Base-by-base conservation (phyloP, 2,888 invertebrate genomes). In the Amorpha juglandis region DNA sequence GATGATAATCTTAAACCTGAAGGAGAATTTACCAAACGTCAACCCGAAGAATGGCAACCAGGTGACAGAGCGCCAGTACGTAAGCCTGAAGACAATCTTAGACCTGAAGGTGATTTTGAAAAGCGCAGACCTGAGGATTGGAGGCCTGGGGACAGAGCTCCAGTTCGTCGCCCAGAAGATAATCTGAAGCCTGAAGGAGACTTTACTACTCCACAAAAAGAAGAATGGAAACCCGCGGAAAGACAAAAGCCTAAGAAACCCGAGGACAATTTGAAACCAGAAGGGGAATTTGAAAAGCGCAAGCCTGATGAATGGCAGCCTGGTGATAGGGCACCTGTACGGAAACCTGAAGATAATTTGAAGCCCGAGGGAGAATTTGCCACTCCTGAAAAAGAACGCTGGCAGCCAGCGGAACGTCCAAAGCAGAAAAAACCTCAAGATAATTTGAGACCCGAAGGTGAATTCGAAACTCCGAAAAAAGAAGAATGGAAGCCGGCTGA, bases 391-490 rank as follows among this genome's bases (percentile, higher is more conserved):
- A 82, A 85, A 35, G 86, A 87, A 38, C 80, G 81, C 67, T 94
- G 94, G 91, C 76, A 79, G 45, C 94, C 92, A 19, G 94, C 90
- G 33, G 95, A 95, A 72, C 82, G 94, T 65, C 93, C 88, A 27
- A 84, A 86, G 33, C 88, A 86, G 6, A 94, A 88, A 71, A 95
- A 92, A 70, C 96, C 95, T 0, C 81, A 91, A 73, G 95, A 91
- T 70, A 95, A 95, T 75, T 78, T 95, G 0, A 89, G 83, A 68
- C 91, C 94, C 0, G 95, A 95, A 81, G 95, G 95, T 0, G 93
- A 94, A 0, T 95, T 95, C 75, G 87, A 92, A 67, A 80, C 83
- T 89, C 79, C 95, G 58, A 94, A 94, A 71, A 85, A 87, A 65
- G 87, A 91, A 6, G 80, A 87, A 69, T 93, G 91, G 86, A 74